Conservation (phyloP, 1,140 invertebrate species). For the Cherax quadricarinatus region DNA sequence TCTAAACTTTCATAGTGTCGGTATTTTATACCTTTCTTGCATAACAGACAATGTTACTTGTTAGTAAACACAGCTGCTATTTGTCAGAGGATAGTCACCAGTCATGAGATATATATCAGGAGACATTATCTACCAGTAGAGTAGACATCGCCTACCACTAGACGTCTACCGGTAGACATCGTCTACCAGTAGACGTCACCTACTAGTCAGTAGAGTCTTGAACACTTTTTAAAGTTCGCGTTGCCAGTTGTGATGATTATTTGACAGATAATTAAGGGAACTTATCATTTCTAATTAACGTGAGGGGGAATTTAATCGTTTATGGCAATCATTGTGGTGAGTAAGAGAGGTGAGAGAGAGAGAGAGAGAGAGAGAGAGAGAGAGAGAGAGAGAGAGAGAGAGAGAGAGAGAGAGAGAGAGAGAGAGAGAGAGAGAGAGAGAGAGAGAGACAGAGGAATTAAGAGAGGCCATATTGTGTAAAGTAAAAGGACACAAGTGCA, state of each 20-base stretch:
- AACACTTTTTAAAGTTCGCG: neutral
- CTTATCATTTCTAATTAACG: slow-evolving; percentile 4
- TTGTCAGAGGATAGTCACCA: too few species aligned
- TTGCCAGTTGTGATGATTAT: neutral
- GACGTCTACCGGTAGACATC: too few species aligned
- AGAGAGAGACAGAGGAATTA: neutral
- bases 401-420: neutral
- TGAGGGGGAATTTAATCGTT: neutral
- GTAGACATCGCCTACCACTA: neutral
- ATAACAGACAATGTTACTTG: too few species aligned
- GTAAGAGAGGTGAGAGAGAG: neutral
- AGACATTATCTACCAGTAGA: too few species aligned
- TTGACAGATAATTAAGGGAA: too few species aligned
- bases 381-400: neutral
- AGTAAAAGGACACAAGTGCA: too few species aligned
- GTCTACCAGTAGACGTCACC: too few species aligned
- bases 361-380: neutral
- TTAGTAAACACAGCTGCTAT: too few species aligned
- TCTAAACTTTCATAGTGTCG: too few species aligned
- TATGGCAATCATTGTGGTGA: neutral
- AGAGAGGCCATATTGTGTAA: too few species aligned
- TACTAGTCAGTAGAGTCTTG: neutral
- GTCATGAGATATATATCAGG: too few species aligned
- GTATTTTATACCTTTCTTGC: too few species aligned
- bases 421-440: neutral